Evolutionary conservation across 2,113 vertebrate species (phyloP).

Genomic region (Dipodomys merriami): DNA sequence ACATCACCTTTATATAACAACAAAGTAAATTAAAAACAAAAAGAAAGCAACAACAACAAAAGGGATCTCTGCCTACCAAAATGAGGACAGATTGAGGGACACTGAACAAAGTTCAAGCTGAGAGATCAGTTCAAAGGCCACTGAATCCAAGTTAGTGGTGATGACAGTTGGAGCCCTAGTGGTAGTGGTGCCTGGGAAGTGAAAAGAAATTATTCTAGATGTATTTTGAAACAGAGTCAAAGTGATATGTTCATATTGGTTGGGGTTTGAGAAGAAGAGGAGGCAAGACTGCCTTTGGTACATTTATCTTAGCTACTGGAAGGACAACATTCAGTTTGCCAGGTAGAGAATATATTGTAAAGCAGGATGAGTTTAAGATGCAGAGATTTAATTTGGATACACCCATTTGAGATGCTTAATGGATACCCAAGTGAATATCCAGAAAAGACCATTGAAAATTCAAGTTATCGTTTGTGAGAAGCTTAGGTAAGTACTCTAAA

Average conservation of each 20-base stretch:
- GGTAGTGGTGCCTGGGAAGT: background rate
- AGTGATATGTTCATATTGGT: constrained; percentile 20
- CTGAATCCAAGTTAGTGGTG: background rate
- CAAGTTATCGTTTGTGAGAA: background rate
- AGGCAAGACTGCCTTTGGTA: background rate
- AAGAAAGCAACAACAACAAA: background rate
- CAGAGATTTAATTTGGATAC: background rate
- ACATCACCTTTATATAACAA: too few species aligned
- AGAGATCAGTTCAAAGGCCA: background rate
- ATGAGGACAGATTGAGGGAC: background rate
- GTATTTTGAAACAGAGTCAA: background rate
- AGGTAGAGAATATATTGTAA: background rate
- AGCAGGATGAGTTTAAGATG: background rate
- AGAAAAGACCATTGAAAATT: background rate
- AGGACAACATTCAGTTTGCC: background rate
- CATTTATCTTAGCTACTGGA: background rate
- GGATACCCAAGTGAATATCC: background rate
- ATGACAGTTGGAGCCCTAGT: background rate
- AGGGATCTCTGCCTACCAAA: background rate
- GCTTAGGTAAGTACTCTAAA: background rate
- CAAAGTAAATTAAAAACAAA: too few species aligned
- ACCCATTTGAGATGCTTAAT: background rate
- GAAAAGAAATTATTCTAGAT: background rate
- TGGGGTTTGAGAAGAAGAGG: background rate
- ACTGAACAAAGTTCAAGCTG: background rate